These are phyloP conservation scores for Adela reaumurella DNA, from an alignment of 2,888 invertebrate species.

Conservation along the genomic window DNA sequence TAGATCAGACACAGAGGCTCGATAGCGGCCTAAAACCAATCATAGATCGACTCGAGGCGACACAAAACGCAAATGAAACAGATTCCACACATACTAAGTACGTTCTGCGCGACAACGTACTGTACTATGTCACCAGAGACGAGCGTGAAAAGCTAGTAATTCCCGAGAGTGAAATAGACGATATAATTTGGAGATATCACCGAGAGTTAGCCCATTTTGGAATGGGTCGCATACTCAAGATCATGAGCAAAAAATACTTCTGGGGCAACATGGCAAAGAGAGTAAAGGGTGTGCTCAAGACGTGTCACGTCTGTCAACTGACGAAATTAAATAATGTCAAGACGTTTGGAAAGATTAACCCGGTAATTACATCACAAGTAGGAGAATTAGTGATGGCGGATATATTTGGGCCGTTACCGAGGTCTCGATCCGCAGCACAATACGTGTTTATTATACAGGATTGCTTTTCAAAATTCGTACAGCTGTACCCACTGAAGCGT, in stretches of 20 bases:
- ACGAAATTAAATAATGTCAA: slow-evolving; percentile 5
- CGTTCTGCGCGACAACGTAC: no score
- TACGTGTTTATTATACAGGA: neutral
- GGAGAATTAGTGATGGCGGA: neutral
- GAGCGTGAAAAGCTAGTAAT: no score
- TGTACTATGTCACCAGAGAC: no score
- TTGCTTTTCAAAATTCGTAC: neutral
- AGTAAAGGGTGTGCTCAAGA: slow-evolving; percentile 2
- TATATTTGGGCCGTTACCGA: neutral
- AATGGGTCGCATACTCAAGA: slow-evolving; percentile 1
- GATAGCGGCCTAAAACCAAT: no score
- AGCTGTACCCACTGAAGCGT: neutral
- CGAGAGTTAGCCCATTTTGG: slow-evolving; percentile 7
- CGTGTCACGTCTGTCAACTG: slow-evolving; percentile 7
- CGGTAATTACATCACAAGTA: neutral
- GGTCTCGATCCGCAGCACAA: neutral
- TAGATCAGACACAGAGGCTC: no score
- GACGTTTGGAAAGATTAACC: slow-evolving; percentile 1
- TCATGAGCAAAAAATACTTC: slow-evolving; percentile 4
- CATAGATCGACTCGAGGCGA: no score
- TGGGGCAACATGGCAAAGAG: neutral
- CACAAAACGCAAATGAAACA: no score
- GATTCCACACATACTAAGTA: no score
- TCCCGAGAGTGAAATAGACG: no score
- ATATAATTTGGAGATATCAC: neutral